Conservation (phyloP, 1,140 invertebrate species). For the Drosophila chauvacae region DNA sequence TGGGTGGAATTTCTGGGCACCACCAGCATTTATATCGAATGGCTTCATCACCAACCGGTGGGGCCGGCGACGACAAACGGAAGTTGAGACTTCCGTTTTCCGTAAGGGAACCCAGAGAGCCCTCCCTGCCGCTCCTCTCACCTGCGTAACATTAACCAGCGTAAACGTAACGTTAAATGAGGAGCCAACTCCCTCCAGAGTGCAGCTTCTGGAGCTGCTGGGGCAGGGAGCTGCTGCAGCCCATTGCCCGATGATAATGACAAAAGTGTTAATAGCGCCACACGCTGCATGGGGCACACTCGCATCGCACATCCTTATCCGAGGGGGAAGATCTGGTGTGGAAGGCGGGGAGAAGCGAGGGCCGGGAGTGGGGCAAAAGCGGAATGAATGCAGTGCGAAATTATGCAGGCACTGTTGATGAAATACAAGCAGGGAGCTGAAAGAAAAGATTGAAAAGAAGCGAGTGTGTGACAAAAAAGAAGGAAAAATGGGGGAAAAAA, state of each 20-base stretch:
- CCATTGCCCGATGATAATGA: slow-evolving; percentile 71
- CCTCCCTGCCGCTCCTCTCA: slow-evolving; percentile 7
- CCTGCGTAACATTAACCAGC: slow-evolving; percentile 48
- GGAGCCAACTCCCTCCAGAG: neutral
- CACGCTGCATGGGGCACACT: slow-evolving; percentile 62
- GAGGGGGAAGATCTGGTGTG: slow-evolving; percentile 2
- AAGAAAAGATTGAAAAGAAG: slow-evolving; percentile 55
- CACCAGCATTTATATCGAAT: slow-evolving; percentile 77
- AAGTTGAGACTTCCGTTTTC: slow-evolving; percentile 72
- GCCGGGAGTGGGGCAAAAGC: neutral
- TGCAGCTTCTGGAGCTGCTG: slow-evolving; percentile 2
- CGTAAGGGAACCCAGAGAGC: neutral
- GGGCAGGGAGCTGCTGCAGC: neutral
- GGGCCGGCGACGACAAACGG: slow-evolving; percentile 62
- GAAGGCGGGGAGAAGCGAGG: neutral
- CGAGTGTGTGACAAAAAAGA: slow-evolving; percentile 22
- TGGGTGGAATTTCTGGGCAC: slow-evolving; percentile 2
- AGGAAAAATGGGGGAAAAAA: neutral
- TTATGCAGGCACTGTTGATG: slow-evolving; percentile 78
- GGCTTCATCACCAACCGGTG: slow-evolving; percentile 67
- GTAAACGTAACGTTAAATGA: slow-evolving; percentile 39
- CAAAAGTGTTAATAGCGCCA: slow-evolving; percentile 82
- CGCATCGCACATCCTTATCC: slow-evolving; percentile 24
- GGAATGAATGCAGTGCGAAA: slow-evolving; percentile 62
- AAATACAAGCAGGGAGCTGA: slow-evolving; percentile 59